phyloP scores from a whole-genome alignment of 2,113 vertebrate genomes.

The Cyphomyrus plagiostoma region DNA sequence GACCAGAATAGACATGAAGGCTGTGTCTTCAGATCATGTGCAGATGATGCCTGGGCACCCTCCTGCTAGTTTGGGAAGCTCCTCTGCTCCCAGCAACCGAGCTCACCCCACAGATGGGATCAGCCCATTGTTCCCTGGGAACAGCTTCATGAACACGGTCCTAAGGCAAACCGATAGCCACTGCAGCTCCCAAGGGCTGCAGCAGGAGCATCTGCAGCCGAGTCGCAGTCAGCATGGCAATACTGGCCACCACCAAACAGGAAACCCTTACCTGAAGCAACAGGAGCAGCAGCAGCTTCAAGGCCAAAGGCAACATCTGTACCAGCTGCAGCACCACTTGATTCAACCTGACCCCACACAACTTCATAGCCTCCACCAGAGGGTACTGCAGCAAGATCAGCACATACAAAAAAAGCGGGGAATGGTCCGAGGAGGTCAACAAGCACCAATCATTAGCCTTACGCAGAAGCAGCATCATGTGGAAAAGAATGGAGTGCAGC shows the following conservation, averaged over 20 bases:
- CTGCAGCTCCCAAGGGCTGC: conserved; percentile 66
- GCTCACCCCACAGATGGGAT: conserved; percentile 66
- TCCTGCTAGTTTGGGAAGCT: conserved; percentile 66
- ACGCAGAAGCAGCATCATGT: conserved; percentile 78
- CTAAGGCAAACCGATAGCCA: conserved; percentile 74
- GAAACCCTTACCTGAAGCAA: conserved; percentile 70
- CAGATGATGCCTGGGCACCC: conserved; percentile 77
- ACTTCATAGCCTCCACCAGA: conserved; percentile 56
- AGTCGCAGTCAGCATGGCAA: conserved; percentile 69
- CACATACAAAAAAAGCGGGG: conserved; percentile 45
- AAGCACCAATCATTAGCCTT: conserved; percentile 68
- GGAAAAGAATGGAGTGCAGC: conserved; percentile 35
- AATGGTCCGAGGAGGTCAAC: conserved; percentile 44
- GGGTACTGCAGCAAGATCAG: conserved; percentile 62
- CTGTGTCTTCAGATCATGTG: conserved; percentile 64
- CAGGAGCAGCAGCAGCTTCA: conserved; percentile 72
- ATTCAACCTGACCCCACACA: conserved; percentile 33
- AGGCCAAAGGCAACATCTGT: conserved; percentile 52
- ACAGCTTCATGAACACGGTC: conserved; percentile 69
- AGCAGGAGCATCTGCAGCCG: conserved; percentile 72
- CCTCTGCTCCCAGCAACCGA: conserved; percentile 61
- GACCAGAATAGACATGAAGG: conserved; percentile 75
- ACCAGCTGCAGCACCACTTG: conserved; percentile 48
- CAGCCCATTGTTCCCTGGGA: conserved; percentile 71
- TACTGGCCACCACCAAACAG: conserved; percentile 69